Conservation (phyloP, 2,888 invertebrate genomes). For the Bruchidius siliquastri region DNA sequence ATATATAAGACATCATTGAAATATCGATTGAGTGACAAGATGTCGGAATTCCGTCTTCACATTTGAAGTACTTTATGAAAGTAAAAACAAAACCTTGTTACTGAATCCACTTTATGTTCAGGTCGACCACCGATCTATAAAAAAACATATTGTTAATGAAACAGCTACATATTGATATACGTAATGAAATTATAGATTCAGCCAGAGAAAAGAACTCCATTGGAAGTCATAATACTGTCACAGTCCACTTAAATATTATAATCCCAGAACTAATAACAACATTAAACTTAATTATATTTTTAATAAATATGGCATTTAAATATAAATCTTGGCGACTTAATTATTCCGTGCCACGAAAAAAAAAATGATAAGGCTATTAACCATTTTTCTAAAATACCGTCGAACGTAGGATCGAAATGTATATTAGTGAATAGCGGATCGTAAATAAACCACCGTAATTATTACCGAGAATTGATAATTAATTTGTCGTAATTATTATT, state of each 20-base stretch:
- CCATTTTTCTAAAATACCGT: constrained; percentile 8
- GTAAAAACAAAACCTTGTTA: no score
- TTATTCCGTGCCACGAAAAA: background rate
- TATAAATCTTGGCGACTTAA: background rate
- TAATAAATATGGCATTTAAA: constrained; percentile 6
- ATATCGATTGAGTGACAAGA: no score
- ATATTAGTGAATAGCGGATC: constrained; percentile 13
- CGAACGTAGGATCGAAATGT: constrained; percentile 7
- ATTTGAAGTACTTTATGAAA: no score
- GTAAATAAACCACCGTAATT: constrained; percentile 16
- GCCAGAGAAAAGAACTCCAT: background rate
- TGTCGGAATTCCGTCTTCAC: no score
- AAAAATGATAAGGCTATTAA: constrained; percentile 1
- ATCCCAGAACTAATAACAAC: constrained; percentile 6
- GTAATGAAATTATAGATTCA: background rate
- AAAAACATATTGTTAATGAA: background rate
- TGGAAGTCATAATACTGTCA: background rate
- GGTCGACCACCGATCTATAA: no score
- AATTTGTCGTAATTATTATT: constrained; percentile 18
- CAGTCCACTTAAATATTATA: constrained; percentile 3
- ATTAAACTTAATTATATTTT: constrained; percentile 11
- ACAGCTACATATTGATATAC: background rate
- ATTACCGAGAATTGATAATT: constrained; percentile 16
- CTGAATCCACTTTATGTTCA: no score
- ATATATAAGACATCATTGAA: no score